Conservation (phyloP, 2,888 invertebrate species). For the Eupithecia subfuscata region DNA sequence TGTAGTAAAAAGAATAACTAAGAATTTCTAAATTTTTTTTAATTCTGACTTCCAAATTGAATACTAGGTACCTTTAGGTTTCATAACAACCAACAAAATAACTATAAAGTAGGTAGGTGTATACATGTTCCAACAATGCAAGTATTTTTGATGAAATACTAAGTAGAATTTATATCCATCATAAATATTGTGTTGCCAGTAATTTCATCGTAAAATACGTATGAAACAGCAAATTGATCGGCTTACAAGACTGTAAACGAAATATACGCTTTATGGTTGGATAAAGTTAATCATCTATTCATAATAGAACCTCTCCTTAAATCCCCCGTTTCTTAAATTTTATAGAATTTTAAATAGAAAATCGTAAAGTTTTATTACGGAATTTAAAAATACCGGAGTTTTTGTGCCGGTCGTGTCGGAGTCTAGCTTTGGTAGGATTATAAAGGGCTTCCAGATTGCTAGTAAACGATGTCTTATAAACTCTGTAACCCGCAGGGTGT, state of each 20-base stretch:
- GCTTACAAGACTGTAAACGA: constrained; percentile 49
- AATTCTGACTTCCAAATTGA: not conserved
- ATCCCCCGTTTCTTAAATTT: constrained; percentile 59
- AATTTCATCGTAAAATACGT: constrained; percentile 47
- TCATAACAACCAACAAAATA: not conserved
- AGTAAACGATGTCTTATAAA: not conserved
- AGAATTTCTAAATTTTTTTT: not conserved
- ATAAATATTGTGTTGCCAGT: constrained; percentile 50
- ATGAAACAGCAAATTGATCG: constrained; percentile 52
- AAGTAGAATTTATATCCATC: constrained; percentile 46
- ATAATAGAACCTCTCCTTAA: constrained; percentile 51
- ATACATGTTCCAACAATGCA: constrained; percentile 29
- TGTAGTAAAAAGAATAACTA: not conserved
- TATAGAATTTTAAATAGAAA: constrained; percentile 66
- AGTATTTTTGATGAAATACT: constrained; percentile 38
- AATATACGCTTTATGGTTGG: constrained; percentile 59
- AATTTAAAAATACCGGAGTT: constrained; percentile 42
- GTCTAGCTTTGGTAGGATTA: constrained; percentile 62
- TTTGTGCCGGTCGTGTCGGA: constrained; percentile 59
- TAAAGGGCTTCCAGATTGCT: constrained; percentile 31
- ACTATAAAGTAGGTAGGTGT: not conserved
- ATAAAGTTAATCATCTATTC: constrained; percentile 63
- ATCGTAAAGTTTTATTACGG: constrained; percentile 69
- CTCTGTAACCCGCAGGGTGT: not conserved
- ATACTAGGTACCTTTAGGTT: not conserved